Conservation (phyloP, 2,888 invertebrate species). For the Ypsolopha scabrella region DNA sequence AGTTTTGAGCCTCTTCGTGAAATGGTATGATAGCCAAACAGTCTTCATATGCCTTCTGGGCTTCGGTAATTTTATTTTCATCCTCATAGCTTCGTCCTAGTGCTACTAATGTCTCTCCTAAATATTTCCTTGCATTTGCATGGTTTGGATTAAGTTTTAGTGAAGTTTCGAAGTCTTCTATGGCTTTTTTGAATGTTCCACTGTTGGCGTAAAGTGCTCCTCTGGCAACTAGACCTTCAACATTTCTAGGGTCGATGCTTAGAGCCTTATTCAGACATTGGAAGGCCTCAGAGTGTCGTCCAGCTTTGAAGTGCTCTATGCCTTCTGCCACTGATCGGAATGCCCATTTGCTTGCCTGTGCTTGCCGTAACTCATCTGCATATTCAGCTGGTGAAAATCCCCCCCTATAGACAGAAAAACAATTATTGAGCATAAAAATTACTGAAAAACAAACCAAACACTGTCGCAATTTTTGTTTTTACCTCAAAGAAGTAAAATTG, state of each 20-base stretch:
- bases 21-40: conserved; percentile 86
- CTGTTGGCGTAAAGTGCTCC: conserved; percentile 95
- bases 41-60: conserved; percentile 86
- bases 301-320: conserved; percentile 93
- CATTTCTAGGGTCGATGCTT: conserved; percentile 91
- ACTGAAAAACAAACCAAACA: conserved; percentile 3
- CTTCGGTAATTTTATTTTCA: conserved; percentile 86
- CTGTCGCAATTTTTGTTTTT: conserved; percentile 18
- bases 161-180: conserved; percentile 94
- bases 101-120: conserved; percentile 93
- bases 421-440: not conserved
- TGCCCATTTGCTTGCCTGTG: conserved; percentile 94
- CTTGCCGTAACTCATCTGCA: conserved; percentile 86
- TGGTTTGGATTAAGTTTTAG: conserved; percentile 90
- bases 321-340: conserved; percentile 95
- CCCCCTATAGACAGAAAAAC: conserved; percentile 54
- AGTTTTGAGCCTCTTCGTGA: conserved; percentile 89
- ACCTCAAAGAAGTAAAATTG: conserved; percentile 79
- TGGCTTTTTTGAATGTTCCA: conserved; percentile 92
- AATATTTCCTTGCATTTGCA: conserved; percentile 93
- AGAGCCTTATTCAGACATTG: conserved; percentile 94
- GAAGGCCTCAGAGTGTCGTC: conserved; percentile 93
- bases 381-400: conserved; percentile 85
- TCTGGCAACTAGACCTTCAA: conserved; percentile 91
- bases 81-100: conserved; percentile 90